Evolutionary conservation across 1,140 invertebrate species (phyloP).

Genomic region (Melitaea cinxia): DNA sequence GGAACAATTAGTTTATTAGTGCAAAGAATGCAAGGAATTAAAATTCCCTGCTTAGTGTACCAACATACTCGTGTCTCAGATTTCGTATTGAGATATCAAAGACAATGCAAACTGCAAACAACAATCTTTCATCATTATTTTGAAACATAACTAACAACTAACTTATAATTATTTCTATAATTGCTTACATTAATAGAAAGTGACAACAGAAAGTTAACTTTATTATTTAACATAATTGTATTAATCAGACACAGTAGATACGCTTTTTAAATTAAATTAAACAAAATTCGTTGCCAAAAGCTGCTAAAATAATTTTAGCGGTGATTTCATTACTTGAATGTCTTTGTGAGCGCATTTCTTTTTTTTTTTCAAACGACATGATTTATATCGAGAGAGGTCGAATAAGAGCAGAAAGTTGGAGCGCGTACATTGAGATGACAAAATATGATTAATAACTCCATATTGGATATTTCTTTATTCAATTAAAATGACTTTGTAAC

Average conservation of each 20-base stretch:
- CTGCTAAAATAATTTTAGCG: constrained; percentile 20
- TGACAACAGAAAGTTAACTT: no score
- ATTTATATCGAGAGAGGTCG: constrained; percentile 8
- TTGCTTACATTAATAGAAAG: no score
- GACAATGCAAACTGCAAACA: not conserved
- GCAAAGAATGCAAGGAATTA: constrained; percentile 36
- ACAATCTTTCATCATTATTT: no score
- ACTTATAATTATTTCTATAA: no score
- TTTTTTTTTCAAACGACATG: constrained; percentile 1
- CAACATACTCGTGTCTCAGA: not conserved
- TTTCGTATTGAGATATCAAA: not conserved
- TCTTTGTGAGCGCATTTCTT: constrained; percentile 1
- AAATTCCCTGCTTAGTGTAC: not conserved
- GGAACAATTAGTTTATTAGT: constrained; percentile 63
- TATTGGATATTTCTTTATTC: constrained; percentile 1
- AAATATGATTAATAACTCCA: constrained; percentile 32
- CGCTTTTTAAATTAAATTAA: not conserved
- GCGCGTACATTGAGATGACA: constrained; percentile 12
- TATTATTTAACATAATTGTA: not conserved
- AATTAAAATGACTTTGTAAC: not conserved
- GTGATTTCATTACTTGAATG: constrained; percentile 23
- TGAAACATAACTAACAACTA: no score
- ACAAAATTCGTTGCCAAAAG: not conserved
- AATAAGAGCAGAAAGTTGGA: not conserved
- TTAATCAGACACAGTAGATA: not conserved